These are phyloP conservation scores for Accipiter badius DNA, from an alignment of 2,797 vertebrate genomes.

Conservation along the genomic window DNA sequence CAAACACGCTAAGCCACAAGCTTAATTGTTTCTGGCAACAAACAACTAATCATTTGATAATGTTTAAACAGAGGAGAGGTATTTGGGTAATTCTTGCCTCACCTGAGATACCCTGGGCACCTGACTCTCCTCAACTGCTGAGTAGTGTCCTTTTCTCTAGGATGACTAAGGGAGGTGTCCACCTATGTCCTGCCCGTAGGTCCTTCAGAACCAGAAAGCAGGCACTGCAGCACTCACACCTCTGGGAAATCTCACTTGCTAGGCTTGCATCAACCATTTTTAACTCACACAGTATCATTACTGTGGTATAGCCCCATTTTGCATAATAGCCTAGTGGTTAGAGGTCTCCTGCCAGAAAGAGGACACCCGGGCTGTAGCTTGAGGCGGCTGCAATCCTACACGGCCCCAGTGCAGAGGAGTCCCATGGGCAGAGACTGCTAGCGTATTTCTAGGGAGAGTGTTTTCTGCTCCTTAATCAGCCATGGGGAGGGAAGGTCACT, in stretches of 20 bases:
- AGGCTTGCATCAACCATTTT: not conserved
- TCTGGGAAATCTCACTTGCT: not conserved
- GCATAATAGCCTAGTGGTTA: not conserved
- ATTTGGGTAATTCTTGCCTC: not conserved
- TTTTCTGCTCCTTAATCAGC: not conserved
- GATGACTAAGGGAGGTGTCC: not conserved
- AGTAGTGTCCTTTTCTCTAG: not conserved
- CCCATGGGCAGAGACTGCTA: not conserved
- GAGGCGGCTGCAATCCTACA: not conserved
- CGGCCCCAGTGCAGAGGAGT: accelerated
- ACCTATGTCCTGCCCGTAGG: not conserved
- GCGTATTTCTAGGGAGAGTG: not conserved
- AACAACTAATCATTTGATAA: not conserved
- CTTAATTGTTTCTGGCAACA: not conserved
- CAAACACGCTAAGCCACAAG: not conserved
- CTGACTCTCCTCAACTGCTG: not conserved
- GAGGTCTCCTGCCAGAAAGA: not conserved
- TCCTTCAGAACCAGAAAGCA: not conserved
- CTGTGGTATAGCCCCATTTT: not conserved
- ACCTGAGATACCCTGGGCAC: not conserved
- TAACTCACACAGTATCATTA: not conserved
- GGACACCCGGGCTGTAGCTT: not conserved
- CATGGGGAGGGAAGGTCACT: not conserved
- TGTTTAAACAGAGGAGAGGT: not conserved
- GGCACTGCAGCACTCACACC: not conserved